phyloP scores from a whole-genome alignment of 2,888 invertebrate species.

The Tromatobia lineatoria region DNA sequence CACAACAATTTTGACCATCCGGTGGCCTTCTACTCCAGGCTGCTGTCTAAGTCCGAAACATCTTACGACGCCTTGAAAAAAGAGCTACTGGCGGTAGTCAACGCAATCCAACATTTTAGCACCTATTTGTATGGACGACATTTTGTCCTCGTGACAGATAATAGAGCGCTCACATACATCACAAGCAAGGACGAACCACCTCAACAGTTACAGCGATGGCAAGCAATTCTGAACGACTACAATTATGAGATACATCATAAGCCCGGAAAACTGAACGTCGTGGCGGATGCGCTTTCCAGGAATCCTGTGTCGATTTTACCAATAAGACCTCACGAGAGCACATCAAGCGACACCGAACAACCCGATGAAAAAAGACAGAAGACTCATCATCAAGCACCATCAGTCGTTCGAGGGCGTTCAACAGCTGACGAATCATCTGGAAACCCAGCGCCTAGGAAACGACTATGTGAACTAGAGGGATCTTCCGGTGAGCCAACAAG shows the following conservation, averaged over 20 bases:
- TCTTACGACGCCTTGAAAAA: too few relatives aligned
- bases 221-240: constrained; percentile 47
- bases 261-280: constrained; percentile 51
- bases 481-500: too few relatives aligned
- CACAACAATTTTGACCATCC: too few relatives aligned
- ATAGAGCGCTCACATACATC: too few relatives aligned
- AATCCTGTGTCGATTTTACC: background rate
- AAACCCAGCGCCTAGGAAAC: constrained; percentile 2
- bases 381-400: background rate
- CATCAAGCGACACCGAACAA: background rate
- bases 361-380: background rate
- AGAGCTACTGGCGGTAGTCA: background rate
- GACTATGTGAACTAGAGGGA: too few relatives aligned
- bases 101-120: constrained; percentile 15
- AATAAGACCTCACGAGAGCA: background rate
- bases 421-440: constrained; percentile 26
- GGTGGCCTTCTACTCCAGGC: too few relatives aligned
- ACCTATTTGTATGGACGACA: background rate
- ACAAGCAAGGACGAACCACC: constrained; percentile 39
- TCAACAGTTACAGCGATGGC: constrained; percentile 48
- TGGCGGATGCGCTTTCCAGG: constrained; percentile 52
- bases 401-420: background rate
- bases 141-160: constrained; percentile 42
- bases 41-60: too few relatives aligned
- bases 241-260: constrained; percentile 48